phyloP scores from a whole-genome alignment of 2,113 vertebrate species.

The Pluvialis apricaria region DNA sequence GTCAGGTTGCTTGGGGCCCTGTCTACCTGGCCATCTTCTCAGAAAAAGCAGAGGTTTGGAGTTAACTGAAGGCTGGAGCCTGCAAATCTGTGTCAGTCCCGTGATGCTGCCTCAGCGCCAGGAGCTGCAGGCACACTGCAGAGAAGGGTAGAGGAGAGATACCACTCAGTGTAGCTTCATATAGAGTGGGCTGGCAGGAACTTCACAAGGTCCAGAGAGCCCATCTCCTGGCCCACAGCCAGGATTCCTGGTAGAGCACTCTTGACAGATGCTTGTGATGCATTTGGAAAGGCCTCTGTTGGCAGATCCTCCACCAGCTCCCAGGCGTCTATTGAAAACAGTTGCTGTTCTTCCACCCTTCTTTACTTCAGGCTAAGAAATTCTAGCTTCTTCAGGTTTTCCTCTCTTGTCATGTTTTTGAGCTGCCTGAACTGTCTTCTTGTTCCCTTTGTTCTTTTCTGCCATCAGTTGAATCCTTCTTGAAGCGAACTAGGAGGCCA shows the following conservation, averaged over 20 bases:
- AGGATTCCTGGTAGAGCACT: neutral
- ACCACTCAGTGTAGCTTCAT: neutral
- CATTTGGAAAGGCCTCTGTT: neutral
- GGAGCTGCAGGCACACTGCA: neutral
- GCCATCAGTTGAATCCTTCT: neutral
- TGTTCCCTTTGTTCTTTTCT: neutral
- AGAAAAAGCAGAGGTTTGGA: neutral
- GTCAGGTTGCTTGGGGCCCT: neutral
- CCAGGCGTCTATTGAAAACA: neutral
- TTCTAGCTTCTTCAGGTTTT: neutral
- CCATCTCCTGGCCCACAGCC: neutral
- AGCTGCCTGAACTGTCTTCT: neutral
- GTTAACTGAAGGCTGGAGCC: neutral
- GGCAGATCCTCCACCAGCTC: neutral
- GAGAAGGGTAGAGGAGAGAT: neutral
- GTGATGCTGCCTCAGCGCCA: rapidly evolving
- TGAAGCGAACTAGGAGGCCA: neutral
- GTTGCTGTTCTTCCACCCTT: neutral
- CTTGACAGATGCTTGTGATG: neutral
- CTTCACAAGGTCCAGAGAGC: neutral
- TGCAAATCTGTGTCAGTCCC: neutral
- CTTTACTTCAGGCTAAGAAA: neutral
- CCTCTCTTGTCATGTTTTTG: neutral
- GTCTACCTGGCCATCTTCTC: neutral
- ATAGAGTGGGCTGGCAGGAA: neutral